Evolutionary conservation across 2,797 vertebrate genomes (phyloP), one percentile per base, ranked within the genome.

Genomic region (Macroramphosus scolopax): DNA sequence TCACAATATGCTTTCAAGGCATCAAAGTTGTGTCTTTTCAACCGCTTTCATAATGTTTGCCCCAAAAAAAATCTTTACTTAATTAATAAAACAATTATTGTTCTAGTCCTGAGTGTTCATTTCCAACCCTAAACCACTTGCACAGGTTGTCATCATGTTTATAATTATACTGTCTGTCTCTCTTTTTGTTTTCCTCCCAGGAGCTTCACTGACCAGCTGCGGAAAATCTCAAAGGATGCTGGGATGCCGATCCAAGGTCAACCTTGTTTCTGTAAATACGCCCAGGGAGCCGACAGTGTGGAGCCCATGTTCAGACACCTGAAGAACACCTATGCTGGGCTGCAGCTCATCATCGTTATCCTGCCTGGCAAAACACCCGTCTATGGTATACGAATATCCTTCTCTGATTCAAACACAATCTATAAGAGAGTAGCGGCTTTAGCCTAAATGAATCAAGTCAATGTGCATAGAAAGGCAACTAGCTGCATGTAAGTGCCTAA

Each of bases 201-300:
- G 74, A 81, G 83, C 53, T 90, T 90, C 39, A 90, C 89, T 0
- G 95, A 98, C 78, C 95, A 98, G 80, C 89, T 98, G 62, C 89
- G 95, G 33, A 98, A 98, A 79, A 98, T 98, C 84, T 98, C 95
- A 0, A 98, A 98, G 82, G 96, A 97, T 0, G 95, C 96, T 0
- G 95, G 95, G 55, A 98, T 98, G 96, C 95, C 96, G 0, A 96
- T 98, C 77, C 95, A 98, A 44, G 96, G 96, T 32, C 96, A 98
- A 78, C 96, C 95, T 0, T 98, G 96, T 48, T 98, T 98, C 87
- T 98, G 96, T 82, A 98, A 98, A 62, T 98, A 98, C 0, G 96
- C 96, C 17, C 96, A 98, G 81, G 96, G 96, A 1, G 95, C 96
- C 0, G 96, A 98, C 89, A 98, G 95, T 0, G 96, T 98, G 86